Conservation (phyloP, 2,797 vertebrate species). For the Australoheros facetus region DNA sequence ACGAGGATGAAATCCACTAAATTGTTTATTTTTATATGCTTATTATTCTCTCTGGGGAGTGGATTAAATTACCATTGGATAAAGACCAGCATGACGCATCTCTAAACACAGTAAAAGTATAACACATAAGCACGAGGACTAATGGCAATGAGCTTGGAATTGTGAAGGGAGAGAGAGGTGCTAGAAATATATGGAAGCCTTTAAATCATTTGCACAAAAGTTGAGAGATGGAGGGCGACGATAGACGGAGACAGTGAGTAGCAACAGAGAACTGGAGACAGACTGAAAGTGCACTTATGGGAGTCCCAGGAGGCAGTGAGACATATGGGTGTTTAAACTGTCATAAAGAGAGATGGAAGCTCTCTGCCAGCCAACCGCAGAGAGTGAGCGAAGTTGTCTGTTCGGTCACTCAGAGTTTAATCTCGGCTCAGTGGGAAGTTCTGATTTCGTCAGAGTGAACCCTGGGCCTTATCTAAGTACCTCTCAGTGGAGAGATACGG, state of each 20-base stretch:
- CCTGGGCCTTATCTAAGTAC: conserved; percentile 51
- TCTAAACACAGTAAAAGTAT: neutral
- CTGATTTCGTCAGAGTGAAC: conserved; percentile 64
- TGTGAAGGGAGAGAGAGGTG: neutral
- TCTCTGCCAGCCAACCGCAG: neutral
- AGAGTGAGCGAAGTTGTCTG: conserved; percentile 36
- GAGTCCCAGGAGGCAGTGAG: conserved; percentile 31
- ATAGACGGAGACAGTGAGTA: conserved; percentile 36
- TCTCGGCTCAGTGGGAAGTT: conserved; percentile 74
- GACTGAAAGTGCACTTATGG: conserved; percentile 54
- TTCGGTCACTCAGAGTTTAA: conserved; percentile 78
- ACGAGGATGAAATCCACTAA: conserved; percentile 11
- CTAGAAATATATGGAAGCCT: neutral
- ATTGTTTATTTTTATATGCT: neutral
- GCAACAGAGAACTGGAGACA: conserved; percentile 22
- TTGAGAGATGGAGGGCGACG: conserved; percentile 1
- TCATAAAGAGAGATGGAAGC: conserved; percentile 43
- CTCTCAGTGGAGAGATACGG: conserved; percentile 44
- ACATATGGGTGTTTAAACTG: conserved; percentile 57
- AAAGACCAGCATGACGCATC: neutral
- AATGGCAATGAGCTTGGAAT: neutral
- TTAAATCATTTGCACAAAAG: conserved; percentile 1
- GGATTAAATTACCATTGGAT: neutral
- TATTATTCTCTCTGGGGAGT: neutral
- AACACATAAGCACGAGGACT: neutral